Evolutionary conservation across 2,113 vertebrate genomes (phyloP), one percentile per base, ranked within the genome.

Genomic region (Rhinopithecus roxellana): DNA sequence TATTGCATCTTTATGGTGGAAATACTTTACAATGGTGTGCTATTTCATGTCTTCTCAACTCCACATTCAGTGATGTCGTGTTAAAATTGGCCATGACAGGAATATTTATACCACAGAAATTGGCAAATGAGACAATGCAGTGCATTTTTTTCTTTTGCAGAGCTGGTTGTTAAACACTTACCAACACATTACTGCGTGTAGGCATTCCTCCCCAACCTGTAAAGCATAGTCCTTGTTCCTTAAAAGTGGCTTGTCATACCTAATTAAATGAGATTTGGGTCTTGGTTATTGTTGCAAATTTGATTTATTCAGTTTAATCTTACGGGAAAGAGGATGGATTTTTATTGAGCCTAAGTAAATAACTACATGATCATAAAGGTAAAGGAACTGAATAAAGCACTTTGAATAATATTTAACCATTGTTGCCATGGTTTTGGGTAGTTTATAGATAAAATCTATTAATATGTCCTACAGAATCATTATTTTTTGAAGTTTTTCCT

Each of bases 281-380:
- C 35, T 90, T 77, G 77, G 64, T 81, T 85, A 52, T 81, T 90
- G 64, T 78, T 90, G 27, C 30, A 59, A 38, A 72, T 82, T 82
- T 94, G 50, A 87, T 79, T 91, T 94, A 55, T 86, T 50, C 30
- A 93, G 74, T 61, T 91, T 35, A 89, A 13, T 72, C 69, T 87
- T 85, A 52, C 5, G 55, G 61, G 45, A 78, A 91, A 61, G 50
- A 52, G 35, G 27, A 70, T 74, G 12, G 23, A 13, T 88, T 80
- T 97, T 92, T 92, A 64, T n/a, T 45, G 69, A 90, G 40, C n/a
- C 18, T 74, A 52, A 59, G 40, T 74, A 70, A 83, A 59, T 93
- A 95, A 64, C 45, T 75, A 43, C 16, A 81, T 86, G 70, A 92
- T 50, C 17, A 13, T 88, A 84, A 78, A 91, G 90, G 11, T 50